phyloP scores from a whole-genome alignment of 2,797 vertebrate genomes.

The Pseudocheirus occidentalis region DNA sequence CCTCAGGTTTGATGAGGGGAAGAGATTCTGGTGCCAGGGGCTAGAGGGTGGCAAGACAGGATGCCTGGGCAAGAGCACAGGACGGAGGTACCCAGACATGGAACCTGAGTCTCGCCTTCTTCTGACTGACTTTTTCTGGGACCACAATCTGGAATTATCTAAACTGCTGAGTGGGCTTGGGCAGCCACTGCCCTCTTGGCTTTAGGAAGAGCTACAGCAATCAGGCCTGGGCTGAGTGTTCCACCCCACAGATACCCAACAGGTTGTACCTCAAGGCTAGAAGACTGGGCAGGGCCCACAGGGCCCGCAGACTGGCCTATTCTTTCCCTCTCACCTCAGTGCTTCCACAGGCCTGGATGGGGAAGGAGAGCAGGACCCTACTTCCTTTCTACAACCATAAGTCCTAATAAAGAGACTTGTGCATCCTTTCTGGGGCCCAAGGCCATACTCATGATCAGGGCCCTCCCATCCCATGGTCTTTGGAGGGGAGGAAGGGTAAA shows the following conservation, averaged over 20 bases:
- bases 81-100: conserved; percentile 88
- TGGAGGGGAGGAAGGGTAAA: conserved; percentile 42
- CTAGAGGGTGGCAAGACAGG: conserved; percentile 88
- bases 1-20: conserved; percentile 90
- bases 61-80: conserved; percentile 89
- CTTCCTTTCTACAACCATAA: conserved; percentile 55
- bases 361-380: conserved; percentile 48
- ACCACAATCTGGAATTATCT: conserved; percentile 93
- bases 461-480: conserved; percentile 56
- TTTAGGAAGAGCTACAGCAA: conserved; percentile 95
- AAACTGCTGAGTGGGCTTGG: conserved; percentile 94
- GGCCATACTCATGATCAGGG: conserved; percentile 59
- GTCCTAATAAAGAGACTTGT: conserved; percentile 45
- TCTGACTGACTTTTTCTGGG: conserved; percentile 92
- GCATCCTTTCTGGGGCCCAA: conserved; percentile 18
- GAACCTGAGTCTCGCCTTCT: conserved; percentile 90
- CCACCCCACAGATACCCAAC: conserved; percentile 46
- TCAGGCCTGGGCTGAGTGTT: conserved; percentile 92
- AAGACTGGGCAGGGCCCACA: conserved; percentile 49
- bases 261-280: conserved; percentile 49
- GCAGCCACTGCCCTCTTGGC: conserved; percentile 94
- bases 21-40: conserved; percentile 90
- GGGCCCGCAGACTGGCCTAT: conserved; percentile 45
- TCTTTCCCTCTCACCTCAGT: conserved; percentile 74
- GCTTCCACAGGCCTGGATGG: conserved; percentile 48